Evolutionary conservation across 2,797 vertebrate genomes (phyloP).

Genomic region (Neosalanx taihuensis): DNA sequence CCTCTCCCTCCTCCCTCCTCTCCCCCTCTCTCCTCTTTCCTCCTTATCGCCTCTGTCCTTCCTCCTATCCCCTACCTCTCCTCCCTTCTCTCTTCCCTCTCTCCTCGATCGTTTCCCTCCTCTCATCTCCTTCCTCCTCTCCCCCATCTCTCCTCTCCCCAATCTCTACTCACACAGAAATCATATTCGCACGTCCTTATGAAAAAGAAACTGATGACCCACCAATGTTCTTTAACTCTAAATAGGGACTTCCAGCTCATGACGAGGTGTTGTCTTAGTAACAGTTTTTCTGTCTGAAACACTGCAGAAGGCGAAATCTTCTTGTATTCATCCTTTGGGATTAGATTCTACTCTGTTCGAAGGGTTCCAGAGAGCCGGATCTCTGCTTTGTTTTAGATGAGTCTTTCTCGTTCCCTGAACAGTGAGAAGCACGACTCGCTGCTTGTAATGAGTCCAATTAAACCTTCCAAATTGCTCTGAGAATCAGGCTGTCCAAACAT

Average conservation of each 20-base stretch:
- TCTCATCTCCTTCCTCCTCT: no score
- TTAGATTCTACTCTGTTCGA: background rate
- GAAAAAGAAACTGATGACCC: slow-evolving; percentile 8
- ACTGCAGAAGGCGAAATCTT: background rate
- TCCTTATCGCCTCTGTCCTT: no score
- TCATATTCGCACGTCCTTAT: background rate
- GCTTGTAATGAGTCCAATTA: slow-evolving; percentile 52
- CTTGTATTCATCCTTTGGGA: background rate
- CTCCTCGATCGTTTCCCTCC: no score
- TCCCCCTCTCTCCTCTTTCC: no score
- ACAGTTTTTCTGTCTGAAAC: background rate
- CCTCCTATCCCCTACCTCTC: no score
- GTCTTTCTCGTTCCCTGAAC: slow-evolving; percentile 19
- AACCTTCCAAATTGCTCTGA: slow-evolving; percentile 67
- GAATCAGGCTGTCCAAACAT: slow-evolving; percentile 75
- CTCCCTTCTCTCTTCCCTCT: no score
- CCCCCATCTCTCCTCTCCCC: no score
- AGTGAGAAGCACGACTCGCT: no score
- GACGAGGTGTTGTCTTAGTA: slow-evolving; percentile 8
- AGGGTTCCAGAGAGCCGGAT: background rate
- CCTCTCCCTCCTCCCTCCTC: no score
- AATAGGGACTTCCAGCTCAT: slow-evolving; percentile 13
- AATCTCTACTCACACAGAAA: background rate
- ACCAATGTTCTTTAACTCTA: slow-evolving; percentile 14
- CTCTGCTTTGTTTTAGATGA: background rate